Percentiles rank a stretch among this genome's conserved stretches.
These are phyloP conservation scores for Discoglossus pictus DNA, from an alignment of 2,797 vertebrate genomes.

Conservation along the genomic window DNA sequence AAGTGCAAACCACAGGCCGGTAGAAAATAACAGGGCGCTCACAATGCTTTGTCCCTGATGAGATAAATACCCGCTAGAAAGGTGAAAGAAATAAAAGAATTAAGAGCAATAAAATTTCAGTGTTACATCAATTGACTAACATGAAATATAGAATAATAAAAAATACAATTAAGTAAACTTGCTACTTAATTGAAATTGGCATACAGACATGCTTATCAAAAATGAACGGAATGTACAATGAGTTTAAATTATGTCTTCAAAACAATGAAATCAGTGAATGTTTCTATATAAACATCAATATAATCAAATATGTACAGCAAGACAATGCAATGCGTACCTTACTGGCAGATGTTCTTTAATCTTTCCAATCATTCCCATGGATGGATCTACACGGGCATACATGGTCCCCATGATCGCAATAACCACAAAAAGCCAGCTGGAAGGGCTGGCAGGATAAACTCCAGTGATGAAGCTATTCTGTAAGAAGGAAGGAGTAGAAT, in stretches of 20 bases:
- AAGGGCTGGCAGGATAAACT: conserved; percentile 85
- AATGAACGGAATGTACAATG: no score
- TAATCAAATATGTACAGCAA: no score
- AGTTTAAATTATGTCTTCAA: no score
- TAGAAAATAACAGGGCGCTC: conserved; percentile 84
- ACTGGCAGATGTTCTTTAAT: conserved; percentile 87
- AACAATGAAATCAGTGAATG: no score
- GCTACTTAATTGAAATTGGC: no score
- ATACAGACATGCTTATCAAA: no score
- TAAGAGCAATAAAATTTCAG: not conserved
- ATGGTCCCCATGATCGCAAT: conserved; percentile 86
- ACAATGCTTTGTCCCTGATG: conserved; percentile 78
- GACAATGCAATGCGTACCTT: conserved; percentile 70
- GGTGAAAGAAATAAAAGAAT: not conserved
- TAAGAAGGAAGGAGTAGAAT: conserved; percentile 14
- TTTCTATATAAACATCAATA: no score
- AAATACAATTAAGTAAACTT: no score
- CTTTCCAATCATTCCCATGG: conserved; percentile 89
- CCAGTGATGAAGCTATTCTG: conserved; percentile 86
- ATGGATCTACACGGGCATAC: conserved; percentile 88
- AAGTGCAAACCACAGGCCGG: conserved; percentile 83
- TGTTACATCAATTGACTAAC: not conserved
- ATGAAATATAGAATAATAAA: no score
- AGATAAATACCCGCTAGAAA: conserved; percentile 76
- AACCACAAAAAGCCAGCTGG: conserved; percentile 90